Conservation (phyloP, 2,888 invertebrate genomes). For the Nebria salina region DNA sequence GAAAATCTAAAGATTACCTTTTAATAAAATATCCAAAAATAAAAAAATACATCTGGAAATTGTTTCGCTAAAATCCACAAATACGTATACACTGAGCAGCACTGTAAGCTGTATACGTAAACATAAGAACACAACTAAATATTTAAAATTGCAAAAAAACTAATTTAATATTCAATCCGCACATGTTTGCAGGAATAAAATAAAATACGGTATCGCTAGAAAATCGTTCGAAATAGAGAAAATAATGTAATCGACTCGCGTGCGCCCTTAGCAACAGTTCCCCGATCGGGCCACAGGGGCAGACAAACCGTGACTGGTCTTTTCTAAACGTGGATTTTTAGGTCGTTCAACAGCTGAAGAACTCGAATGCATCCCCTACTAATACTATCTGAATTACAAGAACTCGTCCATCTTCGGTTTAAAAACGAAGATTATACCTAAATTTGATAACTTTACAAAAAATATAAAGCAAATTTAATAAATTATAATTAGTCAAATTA, state of each 20-base stretch:
- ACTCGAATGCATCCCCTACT: background rate
- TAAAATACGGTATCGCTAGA: background rate
- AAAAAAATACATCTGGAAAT: background rate
- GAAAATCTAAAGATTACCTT: background rate
- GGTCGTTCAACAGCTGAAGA: background rate
- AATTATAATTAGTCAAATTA: too few species aligned
- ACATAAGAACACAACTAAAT: background rate
- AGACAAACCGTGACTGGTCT: background rate
- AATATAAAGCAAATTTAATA: too few species aligned
- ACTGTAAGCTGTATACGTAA: background rate
- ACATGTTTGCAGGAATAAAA: background rate
- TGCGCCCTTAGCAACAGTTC: background rate
- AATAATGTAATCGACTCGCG: too few species aligned
- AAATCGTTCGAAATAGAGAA: background rate
- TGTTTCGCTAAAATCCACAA: background rate
- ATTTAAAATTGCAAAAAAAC: background rate
- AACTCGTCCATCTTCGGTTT: background rate
- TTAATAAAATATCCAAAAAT: background rate
- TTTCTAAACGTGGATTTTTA: background rate
- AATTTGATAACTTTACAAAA: too few species aligned
- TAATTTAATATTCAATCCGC: too few species aligned
- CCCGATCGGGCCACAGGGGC: background rate
- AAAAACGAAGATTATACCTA: background rate
- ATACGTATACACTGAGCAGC: background rate
- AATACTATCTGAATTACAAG: background rate